phyloP scores from a whole-genome alignment of 2,888 invertebrate genomes.

The Hemicrepidius hirtus region DNA sequence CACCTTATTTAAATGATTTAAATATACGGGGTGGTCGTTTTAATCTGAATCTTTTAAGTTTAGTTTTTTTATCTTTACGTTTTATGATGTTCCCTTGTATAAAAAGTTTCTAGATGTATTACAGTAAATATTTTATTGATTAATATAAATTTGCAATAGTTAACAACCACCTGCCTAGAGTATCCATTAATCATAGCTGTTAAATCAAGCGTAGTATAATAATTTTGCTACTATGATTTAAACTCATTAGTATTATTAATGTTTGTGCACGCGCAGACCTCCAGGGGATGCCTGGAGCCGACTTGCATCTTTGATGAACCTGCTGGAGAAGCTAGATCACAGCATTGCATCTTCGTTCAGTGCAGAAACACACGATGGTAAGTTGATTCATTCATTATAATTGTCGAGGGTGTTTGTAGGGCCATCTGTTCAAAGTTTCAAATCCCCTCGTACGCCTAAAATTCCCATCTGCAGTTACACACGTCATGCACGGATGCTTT shows the following conservation, averaged over 20 bases:
- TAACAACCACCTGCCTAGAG: constrained; percentile 24
- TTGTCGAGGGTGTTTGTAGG: constrained; percentile 6
- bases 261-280: constrained; percentile 72
- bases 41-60: not conserved
- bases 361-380: constrained; percentile 74
- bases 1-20: not conserved
- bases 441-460: constrained; percentile 17
- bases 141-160: constrained; percentile 34
- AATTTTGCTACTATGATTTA: constrained; percentile 44
- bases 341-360: constrained; percentile 70
- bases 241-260: constrained; percentile 53
- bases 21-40: not conserved
- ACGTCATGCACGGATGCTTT: constrained; percentile 28
- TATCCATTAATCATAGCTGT: constrained; percentile 30
- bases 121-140: constrained; percentile 32
- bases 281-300: constrained; percentile 87
- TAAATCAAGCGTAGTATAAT: constrained; percentile 27
- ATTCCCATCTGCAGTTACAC: constrained; percentile 25
- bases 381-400: constrained; percentile 47
- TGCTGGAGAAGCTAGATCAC: constrained; percentile 81
- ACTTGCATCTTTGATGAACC: constrained; percentile 85
- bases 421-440: constrained; percentile 18
- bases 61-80: no score
- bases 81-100: no score
- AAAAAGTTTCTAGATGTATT: no score